phyloP scores from a whole-genome alignment of 1,140 invertebrate genomes.

The Drosophila insularis region DNA sequence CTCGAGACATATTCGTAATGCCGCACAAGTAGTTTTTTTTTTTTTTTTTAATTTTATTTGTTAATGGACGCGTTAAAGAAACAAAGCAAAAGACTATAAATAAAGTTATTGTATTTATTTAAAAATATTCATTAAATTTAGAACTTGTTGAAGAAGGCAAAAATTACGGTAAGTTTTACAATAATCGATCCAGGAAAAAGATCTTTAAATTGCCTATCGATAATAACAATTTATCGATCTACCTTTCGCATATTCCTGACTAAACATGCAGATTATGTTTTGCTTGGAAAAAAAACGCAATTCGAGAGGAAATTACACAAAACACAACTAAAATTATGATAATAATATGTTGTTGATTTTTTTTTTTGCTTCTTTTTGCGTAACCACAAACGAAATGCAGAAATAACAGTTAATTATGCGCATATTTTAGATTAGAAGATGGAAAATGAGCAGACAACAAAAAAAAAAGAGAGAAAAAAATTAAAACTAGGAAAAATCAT shows the following conservation, averaged over 20 bases:
- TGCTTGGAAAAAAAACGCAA: not conserved
- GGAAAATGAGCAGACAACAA: conserved; percentile 19
- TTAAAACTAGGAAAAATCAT: conserved; percentile 37
- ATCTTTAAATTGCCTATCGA: too few relatives aligned
- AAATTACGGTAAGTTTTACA: too few relatives aligned
- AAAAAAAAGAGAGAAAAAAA: not conserved
- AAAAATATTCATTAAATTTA: conserved; percentile 8
- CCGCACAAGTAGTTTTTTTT: conserved; percentile 37
- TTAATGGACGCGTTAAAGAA: conserved; percentile 38
- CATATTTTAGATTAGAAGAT: conserved; percentile 63
- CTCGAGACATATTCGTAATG: conserved; percentile 25
- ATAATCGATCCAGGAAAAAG: too few relatives aligned
- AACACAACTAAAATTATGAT: not conserved
- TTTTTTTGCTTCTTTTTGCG: not conserved
- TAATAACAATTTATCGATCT: not conserved
- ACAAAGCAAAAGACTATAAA: conserved; percentile 63
- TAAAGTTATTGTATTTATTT: conserved; percentile 78
- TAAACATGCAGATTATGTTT: not conserved
- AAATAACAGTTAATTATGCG: conserved; percentile 60
- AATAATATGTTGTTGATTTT: conserved; percentile 1
- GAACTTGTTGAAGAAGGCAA: too few relatives aligned
- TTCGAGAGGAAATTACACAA: not conserved
- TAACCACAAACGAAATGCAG: conserved; percentile 52
- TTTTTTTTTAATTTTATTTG: conserved; percentile 61
- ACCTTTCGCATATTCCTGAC: too few relatives aligned